phyloP scores from a whole-genome alignment of 2,797 vertebrate species.

The Hephaestus fuliginosus region DNA sequence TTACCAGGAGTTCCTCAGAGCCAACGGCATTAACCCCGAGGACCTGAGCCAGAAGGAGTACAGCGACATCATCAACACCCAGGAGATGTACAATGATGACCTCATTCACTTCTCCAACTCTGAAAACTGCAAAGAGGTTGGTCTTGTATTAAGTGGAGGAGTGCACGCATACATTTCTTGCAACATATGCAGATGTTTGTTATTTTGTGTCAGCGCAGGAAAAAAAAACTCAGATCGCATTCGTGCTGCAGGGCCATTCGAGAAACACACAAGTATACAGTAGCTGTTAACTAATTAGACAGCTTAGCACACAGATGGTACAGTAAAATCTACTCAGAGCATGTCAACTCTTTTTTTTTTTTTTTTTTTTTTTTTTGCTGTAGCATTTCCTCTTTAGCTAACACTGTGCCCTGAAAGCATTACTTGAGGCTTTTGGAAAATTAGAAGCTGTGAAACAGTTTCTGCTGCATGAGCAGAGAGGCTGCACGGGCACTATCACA shows the following conservation, averaged over 20 bases:
- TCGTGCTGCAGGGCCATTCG: conserved; percentile 41
- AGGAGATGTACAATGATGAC: conserved; percentile 99
- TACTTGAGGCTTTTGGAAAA: conserved; percentile 56
- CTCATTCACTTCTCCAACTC: conserved; percentile 99
- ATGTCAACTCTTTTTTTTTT: conserved; percentile 31
- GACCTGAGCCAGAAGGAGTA: conserved; percentile 99
- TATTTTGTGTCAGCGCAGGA: neutral
- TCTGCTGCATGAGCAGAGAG: conserved; percentile 51
- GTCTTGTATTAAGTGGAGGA: conserved; percentile 4
- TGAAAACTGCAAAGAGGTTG: conserved; percentile 99
- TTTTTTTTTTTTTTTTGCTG: conserved; percentile 15
- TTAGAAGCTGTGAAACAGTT: conserved; percentile 55
- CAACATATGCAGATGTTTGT: conserved; percentile 9
- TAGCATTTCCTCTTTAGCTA: conserved; percentile 45
- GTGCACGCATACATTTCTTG: neutral
- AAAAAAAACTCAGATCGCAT: conserved; percentile 19
- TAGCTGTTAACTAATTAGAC: conserved; percentile 62
- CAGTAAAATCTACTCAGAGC: conserved; percentile 38
- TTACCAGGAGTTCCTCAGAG: conserved; percentile 98
- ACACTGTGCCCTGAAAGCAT: conserved; percentile 52
- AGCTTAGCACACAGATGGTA: conserved; percentile 63
- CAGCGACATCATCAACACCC: conserved; percentile 99
- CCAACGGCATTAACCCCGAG: conserved; percentile 98
- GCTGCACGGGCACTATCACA: conserved; percentile 22
- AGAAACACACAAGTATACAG: conserved; percentile 45